Percentiles rank a stretch among this genome's conserved stretches.
These are phyloP conservation scores for Dastarcus helophoroides DNA, from an alignment of 2,888 invertebrate species.

Conservation along the genomic window DNA sequence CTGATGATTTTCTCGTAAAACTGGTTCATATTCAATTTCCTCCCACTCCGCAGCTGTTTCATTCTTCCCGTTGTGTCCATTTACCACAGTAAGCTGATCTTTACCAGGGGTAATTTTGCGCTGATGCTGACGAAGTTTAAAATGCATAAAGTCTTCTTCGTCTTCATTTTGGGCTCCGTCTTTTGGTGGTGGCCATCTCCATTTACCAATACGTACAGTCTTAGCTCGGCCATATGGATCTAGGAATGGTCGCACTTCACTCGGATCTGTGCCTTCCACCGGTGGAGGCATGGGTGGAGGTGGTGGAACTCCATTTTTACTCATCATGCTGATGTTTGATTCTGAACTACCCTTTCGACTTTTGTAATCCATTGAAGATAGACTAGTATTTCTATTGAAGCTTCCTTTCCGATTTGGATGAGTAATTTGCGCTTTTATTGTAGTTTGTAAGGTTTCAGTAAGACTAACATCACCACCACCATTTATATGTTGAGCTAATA, in stretches of 20 bases:
- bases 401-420: constrained; percentile 36
- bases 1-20: constrained; percentile 4
- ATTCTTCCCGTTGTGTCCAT: constrained; percentile 19
- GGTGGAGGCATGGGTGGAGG: constrained; percentile 88
- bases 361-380: constrained; percentile 28
- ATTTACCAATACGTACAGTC: constrained; percentile 89
- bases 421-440: constrained; percentile 40
- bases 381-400: constrained; percentile 29
- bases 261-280: constrained; percentile 66
- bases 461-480: constrained; percentile 20
- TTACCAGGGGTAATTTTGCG: constrained; percentile 66
- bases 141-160: constrained; percentile 74
- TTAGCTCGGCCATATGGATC: constrained; percentile 89
- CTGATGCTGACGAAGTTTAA: constrained; percentile 71
- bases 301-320: constrained; percentile 47
- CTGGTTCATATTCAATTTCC: constrained; percentile 63
- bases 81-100: constrained; percentile 28
- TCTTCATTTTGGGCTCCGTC: constrained; percentile 57
- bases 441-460: constrained; percentile 26
- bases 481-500: constrained; percentile 58
- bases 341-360: constrained; percentile 39
- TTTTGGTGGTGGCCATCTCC: constrained; percentile 93
- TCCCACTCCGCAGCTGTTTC: constrained; percentile 62
- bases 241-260: constrained; percentile 70
- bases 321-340: constrained; percentile 32